These are phyloP conservation scores for Sinotaia quadrata DNA, from an alignment of 2,888 invertebrate species.

Conservation along the genomic window DNA sequence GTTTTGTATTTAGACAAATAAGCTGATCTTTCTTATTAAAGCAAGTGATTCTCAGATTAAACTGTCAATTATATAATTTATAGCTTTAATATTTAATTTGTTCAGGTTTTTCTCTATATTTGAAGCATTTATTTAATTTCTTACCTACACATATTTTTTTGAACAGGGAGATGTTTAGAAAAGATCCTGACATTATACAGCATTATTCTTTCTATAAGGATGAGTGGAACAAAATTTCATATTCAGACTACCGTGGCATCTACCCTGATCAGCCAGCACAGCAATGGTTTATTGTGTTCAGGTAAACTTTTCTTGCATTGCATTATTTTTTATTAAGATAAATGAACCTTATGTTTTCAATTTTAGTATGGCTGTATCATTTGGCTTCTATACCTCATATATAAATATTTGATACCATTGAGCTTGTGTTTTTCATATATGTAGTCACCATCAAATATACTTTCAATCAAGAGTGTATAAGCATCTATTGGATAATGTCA, in stretches of 20 bases:
- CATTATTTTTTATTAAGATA: too few species aligned
- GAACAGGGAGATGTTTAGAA: conserved; percentile 67
- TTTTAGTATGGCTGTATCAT: too few species aligned
- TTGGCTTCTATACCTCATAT: too few species aligned
- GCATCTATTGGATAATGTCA: neutral
- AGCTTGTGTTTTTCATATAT: too few species aligned
- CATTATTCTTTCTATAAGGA: conserved; percentile 70
- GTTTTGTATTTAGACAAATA: too few species aligned
- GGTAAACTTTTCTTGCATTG: conserved; percentile 51
- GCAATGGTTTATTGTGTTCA: conserved; percentile 72
- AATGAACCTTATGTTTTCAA: too few species aligned
- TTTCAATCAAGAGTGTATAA: neutral
- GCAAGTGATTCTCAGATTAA: neutral
- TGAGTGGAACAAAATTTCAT: conserved; percentile 72
- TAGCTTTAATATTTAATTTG: neutral
- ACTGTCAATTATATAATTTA: neutral
- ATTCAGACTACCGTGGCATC: conserved; percentile 68
- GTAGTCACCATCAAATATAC: too few species aligned
- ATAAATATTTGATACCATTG: too few species aligned
- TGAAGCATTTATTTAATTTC: neutral
- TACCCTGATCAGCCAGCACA: conserved; percentile 69
- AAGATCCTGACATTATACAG: conserved; percentile 66
- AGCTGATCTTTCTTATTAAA: neutral
- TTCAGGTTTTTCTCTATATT: neutral
- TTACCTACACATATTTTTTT: neutral